Percentiles rank a stretch among this genome's conserved stretches.
Conservation (phyloP, 1,140 invertebrate species). For the Caenorhabditis briggsae region DNA sequence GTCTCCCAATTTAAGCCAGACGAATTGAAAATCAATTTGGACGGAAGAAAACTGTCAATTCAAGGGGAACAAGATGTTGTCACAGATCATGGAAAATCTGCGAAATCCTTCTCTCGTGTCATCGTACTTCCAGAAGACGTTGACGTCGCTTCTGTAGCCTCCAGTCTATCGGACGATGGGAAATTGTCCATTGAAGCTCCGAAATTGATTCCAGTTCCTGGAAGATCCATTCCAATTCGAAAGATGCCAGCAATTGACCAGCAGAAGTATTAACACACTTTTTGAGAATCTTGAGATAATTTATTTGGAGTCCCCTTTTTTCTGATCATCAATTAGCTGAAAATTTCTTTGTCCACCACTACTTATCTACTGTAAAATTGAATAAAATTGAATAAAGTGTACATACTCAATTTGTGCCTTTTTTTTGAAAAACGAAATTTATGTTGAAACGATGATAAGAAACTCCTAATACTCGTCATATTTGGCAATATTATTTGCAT, state of each 20-base stretch:
- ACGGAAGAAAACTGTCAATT: slow-evolving; percentile 28
- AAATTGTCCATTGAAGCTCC: slow-evolving; percentile 59
- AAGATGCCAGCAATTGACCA: background rate
- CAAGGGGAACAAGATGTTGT: slow-evolving; percentile 44
- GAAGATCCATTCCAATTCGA: slow-evolving; percentile 25
- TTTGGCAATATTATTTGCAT: too few relatives aligned
- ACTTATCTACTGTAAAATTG: too few relatives aligned
- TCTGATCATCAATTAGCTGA: background rate
- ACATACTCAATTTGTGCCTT: too few relatives aligned
- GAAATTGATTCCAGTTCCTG: slow-evolving; percentile 28
- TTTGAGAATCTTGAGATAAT: background rate
- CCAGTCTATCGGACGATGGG: slow-evolving; percentile 50
- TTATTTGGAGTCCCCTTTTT: background rate
- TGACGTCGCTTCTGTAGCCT: slow-evolving; percentile 9
- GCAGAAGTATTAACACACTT: background rate
- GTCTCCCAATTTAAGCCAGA: slow-evolving; percentile 37
- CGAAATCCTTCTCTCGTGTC: slow-evolving; percentile 44
- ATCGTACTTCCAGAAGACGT: slow-evolving; percentile 58
- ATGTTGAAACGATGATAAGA: too few relatives aligned
- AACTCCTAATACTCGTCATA: too few relatives aligned
- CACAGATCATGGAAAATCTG: slow-evolving; percentile 26
- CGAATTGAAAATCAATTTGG: slow-evolving; percentile 50
- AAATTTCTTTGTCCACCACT: too few relatives aligned
- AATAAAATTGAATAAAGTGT: too few relatives aligned
- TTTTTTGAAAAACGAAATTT: too few relatives aligned